Evolutionary conservation across 2,797 vertebrate species (phyloP).

Genomic region (Hemibagrus guttatus): DNA sequence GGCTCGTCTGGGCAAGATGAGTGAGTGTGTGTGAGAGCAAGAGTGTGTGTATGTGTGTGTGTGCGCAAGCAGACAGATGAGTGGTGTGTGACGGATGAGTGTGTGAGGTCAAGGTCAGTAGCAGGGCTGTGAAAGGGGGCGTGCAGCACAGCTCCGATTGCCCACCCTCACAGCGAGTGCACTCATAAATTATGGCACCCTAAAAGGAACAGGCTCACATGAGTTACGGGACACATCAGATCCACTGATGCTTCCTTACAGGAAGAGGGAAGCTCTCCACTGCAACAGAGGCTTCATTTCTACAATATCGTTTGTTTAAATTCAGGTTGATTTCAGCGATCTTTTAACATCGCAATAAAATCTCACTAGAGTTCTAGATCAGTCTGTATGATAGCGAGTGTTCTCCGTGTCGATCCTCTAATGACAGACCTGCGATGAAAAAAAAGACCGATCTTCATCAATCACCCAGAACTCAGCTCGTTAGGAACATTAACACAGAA

Average conservation of each 20-base stretch:
- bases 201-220: slow-evolving; percentile 6
- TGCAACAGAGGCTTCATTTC: not conserved
- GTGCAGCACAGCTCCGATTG: slow-evolving; percentile 35
- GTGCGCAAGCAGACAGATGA: slow-evolving; percentile 26
- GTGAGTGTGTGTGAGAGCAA: slow-evolving; percentile 27
- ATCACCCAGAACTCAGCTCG: not conserved
- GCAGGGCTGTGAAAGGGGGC: slow-evolving; percentile 43
- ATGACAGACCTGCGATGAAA: not conserved
- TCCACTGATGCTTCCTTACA: not conserved
- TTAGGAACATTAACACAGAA: not conserved
- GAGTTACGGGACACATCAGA: slow-evolving; percentile 16
- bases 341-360: not conserved
- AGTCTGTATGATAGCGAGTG: not conserved
- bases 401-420: not conserved
- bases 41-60: slow-evolving; percentile 37
- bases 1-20: slow-evolving; percentile 16
- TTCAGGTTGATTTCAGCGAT: not conserved
- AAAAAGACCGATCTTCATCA: not conserved
- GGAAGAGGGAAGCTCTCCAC: not conserved
- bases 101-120: slow-evolving; percentile 56
- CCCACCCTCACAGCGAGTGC: slow-evolving; percentile 32
- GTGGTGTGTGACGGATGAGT: slow-evolving; percentile 50
- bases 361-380: not conserved
- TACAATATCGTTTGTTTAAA: too few species aligned
- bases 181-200: slow-evolving; percentile 48